These are phyloP conservation scores for Muntiacus muntjak DNA, from an alignment of 2,113 vertebrate species.

Conservation along the genomic window DNA sequence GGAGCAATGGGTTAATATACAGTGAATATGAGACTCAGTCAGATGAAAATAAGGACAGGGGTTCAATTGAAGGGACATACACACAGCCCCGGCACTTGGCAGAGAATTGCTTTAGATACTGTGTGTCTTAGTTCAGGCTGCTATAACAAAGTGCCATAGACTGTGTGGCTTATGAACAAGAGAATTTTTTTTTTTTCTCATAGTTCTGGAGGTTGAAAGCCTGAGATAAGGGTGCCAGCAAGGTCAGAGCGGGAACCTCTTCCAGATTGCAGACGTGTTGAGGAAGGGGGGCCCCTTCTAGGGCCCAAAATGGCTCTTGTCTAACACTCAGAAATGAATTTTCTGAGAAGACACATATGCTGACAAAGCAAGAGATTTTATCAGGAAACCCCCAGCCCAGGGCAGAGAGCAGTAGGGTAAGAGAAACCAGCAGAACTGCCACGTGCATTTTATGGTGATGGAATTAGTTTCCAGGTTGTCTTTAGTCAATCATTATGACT, in stretches of 20 bases:
- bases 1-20: not conserved
- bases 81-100: not conserved
- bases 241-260: too few species aligned
- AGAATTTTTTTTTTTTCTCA: not conserved
- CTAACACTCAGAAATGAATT: not conserved
- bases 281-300: not conserved
- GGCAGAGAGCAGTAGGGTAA: not conserved
- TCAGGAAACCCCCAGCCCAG: not conserved
- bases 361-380: not conserved
- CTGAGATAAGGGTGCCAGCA: not conserved
- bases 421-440: not conserved
- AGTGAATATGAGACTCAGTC: not conserved
- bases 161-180: too few species aligned
- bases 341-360: not conserved
- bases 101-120: not conserved
- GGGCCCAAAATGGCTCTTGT: not conserved
- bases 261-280: not conserved
- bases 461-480: not conserved
- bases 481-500: not conserved
- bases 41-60: not conserved
- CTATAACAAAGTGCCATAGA: not conserved
- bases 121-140: not conserved
- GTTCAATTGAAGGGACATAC: not conserved
- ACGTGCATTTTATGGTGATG: not conserved
- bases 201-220: not conserved